These are phyloP conservation scores for Diogma glabrata DNA, from an alignment of 2,888 invertebrate species.

Conservation along the genomic window DNA sequence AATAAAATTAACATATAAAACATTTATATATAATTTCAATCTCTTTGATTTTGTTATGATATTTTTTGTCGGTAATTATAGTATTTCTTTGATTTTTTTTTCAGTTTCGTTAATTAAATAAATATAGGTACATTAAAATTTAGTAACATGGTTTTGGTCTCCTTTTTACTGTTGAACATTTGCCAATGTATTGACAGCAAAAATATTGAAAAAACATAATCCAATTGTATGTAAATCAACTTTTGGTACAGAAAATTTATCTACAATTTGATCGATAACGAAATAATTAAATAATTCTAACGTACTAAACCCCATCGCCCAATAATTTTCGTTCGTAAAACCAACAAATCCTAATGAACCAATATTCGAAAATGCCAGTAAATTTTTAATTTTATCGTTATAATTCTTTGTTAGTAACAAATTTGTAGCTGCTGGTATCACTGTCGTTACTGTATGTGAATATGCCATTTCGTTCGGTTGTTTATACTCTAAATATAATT, in stretches of 20 bases:
- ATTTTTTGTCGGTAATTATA: no score
- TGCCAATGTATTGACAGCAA: not conserved
- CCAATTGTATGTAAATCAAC: constrained; percentile 13
- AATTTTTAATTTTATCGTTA: constrained; percentile 1
- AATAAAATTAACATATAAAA: no score
- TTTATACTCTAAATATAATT: constrained; percentile 3
- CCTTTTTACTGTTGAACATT: not conserved
- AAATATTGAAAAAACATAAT: constrained; percentile 13
- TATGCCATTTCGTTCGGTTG: not conserved
- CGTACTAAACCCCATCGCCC: constrained; percentile 12
- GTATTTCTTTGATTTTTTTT: no score
- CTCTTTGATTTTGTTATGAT: no score
- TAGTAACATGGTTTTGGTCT: no score
- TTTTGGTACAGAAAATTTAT: constrained; percentile 10
- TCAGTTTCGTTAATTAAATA: no score
- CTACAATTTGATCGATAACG: constrained; percentile 7
- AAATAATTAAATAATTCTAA: constrained; percentile 14
- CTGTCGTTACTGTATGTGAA: not conserved
- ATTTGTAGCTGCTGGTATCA: not conserved
- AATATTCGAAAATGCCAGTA: constrained; percentile 10
- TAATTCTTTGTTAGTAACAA: not conserved
- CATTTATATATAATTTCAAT: no score
- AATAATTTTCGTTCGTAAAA: constrained; percentile 11
- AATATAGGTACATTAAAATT: no score
- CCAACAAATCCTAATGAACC: constrained; percentile 11